phyloP scores from a whole-genome alignment of 2,113 vertebrate genomes.

The Tachuris rubrigastra region DNA sequence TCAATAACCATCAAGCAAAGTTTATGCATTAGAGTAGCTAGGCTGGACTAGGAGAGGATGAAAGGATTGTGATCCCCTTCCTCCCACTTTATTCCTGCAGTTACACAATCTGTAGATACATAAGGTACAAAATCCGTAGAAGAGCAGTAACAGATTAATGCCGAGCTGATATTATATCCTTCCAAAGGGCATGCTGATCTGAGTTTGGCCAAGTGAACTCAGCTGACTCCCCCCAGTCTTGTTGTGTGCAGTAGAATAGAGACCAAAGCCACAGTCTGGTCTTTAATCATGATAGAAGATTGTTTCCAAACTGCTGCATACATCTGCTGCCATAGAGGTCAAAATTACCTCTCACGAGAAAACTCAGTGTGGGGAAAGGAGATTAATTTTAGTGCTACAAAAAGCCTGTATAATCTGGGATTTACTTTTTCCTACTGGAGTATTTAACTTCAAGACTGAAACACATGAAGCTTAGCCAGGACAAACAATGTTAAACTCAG shows the following conservation, averaged over 20 bases:
- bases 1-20: background rate
- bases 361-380: background rate
- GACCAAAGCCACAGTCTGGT: background rate
- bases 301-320: background rate
- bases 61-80: background rate
- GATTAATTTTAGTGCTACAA: background rate
- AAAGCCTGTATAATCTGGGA: background rate
- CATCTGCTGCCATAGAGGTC: background rate
- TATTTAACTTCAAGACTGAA: background rate
- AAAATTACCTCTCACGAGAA: background rate
- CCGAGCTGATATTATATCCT: background rate
- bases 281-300: background rate
- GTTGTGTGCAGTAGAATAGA: background rate
- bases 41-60: background rate
- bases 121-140: background rate
- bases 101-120: background rate
- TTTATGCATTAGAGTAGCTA: background rate
- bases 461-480: background rate
- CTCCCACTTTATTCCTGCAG: background rate
- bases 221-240: background rate
- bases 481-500: constrained; percentile 1
- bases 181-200: background rate
- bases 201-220: background rate
- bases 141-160: background rate
- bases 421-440: constrained; percentile 19